A percentile compares a stretch with the other conserved stretches of the same genome.
Evolutionary conservation across 2,888 invertebrate genomes (phyloP).

Genomic region (Azorinus chamasolen): DNA sequence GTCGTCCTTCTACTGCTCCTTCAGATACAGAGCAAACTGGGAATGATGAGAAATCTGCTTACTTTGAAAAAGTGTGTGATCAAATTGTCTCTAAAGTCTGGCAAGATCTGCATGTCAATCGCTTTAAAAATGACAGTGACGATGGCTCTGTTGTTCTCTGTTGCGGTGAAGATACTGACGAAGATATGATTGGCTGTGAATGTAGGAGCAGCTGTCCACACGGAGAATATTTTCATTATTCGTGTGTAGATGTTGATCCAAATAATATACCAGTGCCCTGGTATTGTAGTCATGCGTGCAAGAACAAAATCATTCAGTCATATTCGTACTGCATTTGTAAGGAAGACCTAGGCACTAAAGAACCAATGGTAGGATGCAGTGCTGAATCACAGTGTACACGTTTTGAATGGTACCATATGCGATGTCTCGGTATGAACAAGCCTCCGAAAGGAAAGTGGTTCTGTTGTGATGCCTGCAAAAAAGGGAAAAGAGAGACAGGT

Average conservation of each 20-base stretch:
- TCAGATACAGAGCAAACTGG: too few relatives aligned
- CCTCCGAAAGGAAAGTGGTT: too few relatives aligned
- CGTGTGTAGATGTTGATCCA: too few relatives aligned
- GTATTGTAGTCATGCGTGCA: too few relatives aligned
- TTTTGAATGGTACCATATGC: constrained; percentile 56
- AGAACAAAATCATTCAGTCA: not conserved
- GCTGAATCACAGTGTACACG: constrained; percentile 26
- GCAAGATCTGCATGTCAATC: constrained; percentile 30
- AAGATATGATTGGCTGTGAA: constrained; percentile 30
- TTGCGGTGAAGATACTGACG: constrained; percentile 31
- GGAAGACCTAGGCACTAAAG: constrained; percentile 42
- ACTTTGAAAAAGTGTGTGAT: too few relatives aligned
- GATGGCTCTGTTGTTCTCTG: constrained; percentile 9
- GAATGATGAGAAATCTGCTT: too few relatives aligned
- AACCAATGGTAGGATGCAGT: constrained; percentile 56
- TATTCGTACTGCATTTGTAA: constrained; percentile 45
- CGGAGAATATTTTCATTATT: constrained; percentile 31
- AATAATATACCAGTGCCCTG: too few relatives aligned
- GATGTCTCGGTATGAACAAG: constrained; percentile 48
- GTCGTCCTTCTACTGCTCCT: too few relatives aligned
- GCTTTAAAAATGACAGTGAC: not conserved
- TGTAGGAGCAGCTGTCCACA: constrained; percentile 15
- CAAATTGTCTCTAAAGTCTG: constrained; percentile 5
- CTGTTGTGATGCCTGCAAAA: constrained; percentile 19
- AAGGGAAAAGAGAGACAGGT: constrained; percentile 47